phyloP scores from a whole-genome alignment of 2,113 vertebrate genomes.

The Microtus ochrogaster region DNA sequence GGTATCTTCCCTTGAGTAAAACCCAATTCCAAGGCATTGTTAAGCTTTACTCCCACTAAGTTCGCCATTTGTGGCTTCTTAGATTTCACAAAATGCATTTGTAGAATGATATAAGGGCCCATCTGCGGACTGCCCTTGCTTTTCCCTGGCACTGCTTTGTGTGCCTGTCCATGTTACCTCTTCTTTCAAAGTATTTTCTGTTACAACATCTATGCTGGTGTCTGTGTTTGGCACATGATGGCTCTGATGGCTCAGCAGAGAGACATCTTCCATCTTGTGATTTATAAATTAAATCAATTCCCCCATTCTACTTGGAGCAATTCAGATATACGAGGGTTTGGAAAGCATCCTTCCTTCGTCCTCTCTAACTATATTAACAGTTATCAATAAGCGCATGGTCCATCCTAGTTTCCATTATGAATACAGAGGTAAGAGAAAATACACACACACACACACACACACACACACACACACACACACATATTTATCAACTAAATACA shows the following conservation, averaged over 20 bases:
- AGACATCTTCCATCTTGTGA: not conserved
- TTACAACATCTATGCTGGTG: not conserved
- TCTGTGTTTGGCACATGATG: too few species aligned
- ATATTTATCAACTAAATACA: not conserved
- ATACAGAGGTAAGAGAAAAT: not conserved
- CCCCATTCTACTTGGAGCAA: not conserved
- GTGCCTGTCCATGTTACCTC: not conserved
- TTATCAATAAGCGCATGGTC: not conserved
- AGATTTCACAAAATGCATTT: not conserved
- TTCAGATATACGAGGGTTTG: not conserved
- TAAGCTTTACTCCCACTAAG: not conserved
- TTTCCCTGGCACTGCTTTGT: not conserved
- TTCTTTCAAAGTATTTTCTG: not conserved
- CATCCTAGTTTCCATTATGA: not conserved
- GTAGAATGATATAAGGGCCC: not conserved
- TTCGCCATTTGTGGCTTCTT: not conserved
- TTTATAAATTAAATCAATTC: not conserved
- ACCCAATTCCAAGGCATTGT: not conserved
- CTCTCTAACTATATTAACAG: constrained; percentile 4
- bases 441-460: too few species aligned
- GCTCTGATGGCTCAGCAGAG: not conserved
- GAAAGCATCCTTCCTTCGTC: not conserved
- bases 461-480: too few species aligned
- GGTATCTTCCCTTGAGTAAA: not conserved
- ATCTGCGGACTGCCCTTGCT: not conserved